Percentiles rank a stretch among this genome's conserved stretches.
phyloP scores from a whole-genome alignment of 2,113 vertebrate genomes.

The Nymphicus hollandicus region DNA sequence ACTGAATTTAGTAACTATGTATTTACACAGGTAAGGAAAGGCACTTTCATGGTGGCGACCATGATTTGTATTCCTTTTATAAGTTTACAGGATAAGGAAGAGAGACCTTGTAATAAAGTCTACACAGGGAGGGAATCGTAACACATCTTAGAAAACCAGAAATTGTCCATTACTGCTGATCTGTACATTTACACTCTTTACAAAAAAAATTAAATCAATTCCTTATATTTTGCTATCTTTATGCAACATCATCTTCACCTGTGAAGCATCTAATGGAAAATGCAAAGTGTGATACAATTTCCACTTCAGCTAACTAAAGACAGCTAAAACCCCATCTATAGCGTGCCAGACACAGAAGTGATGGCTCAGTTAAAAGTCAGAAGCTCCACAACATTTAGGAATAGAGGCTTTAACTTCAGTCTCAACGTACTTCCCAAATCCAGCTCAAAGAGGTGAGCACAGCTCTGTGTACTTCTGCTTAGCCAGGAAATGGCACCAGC shows the following conservation, averaged over 20 bases:
- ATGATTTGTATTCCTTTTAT: not conserved
- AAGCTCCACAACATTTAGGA: not conserved
- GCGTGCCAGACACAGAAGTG: not conserved
- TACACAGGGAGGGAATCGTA: not conserved
- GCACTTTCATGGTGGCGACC: not conserved
- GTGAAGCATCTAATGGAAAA: not conserved
- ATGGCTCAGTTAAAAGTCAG: not conserved
- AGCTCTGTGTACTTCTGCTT: not conserved
- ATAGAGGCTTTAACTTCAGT: not conserved
- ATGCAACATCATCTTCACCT: not conserved
- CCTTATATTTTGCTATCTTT: not conserved
- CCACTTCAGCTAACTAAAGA: not conserved
- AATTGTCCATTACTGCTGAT: not conserved
- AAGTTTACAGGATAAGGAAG: not conserved
- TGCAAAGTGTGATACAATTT: not conserved
- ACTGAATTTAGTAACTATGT: not conserved
- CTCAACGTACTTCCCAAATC: not conserved
- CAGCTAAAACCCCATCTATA: not conserved
- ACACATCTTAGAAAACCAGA: not conserved
- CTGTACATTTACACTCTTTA: not conserved
- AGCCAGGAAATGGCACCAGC: not conserved
- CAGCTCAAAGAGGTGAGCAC: not conserved
- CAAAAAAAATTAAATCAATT: not conserved
- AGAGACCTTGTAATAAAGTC: not conserved
- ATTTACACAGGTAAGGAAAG: not conserved